Conservation (phyloP, 1,140 invertebrate genomes). For the Pseudomyrmex concolor region DNA sequence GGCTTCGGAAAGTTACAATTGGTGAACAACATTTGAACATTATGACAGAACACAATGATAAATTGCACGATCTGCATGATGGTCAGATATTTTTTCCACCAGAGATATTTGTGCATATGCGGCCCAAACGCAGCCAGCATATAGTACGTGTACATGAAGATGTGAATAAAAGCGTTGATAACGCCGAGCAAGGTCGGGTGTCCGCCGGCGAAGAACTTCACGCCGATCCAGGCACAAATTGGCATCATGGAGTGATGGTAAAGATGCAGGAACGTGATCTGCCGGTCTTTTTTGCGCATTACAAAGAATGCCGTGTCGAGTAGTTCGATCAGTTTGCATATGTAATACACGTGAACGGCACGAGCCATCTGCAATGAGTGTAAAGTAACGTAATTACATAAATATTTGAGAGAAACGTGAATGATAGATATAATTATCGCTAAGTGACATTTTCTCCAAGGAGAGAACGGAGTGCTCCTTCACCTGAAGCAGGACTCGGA, state of each 20-base stretch:
- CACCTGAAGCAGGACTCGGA: background rate
- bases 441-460: background rate
- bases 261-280: constrained; percentile 91
- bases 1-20: constrained; percentile 89
- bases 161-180: constrained; percentile 95
- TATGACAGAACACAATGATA: constrained; percentile 91
- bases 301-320: constrained; percentile 93
- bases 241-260: constrained; percentile 91
- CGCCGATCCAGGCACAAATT: constrained; percentile 92
- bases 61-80: constrained; percentile 95
- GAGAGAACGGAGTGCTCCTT: constrained; percentile 5
- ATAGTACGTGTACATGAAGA: constrained; percentile 95
- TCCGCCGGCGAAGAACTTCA: constrained; percentile 92
- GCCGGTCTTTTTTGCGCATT: constrained; percentile 90
- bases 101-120: constrained; percentile 91
- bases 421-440: constrained; percentile 26
- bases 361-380: constrained; percentile 80
- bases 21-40: constrained; percentile 87
- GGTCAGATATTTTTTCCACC: constrained; percentile 97
- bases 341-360: constrained; percentile 84
- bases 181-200: constrained; percentile 92
- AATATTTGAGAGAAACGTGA: background rate
- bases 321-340: constrained; percentile 88
- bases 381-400: background rate
- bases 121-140: constrained; percentile 93